A percentile compares a stretch with the other conserved stretches of the same genome.
These are phyloP conservation scores for Cryptocephalus moraei DNA, from an alignment of 2,888 invertebrate genomes.

Conservation along the genomic window DNA sequence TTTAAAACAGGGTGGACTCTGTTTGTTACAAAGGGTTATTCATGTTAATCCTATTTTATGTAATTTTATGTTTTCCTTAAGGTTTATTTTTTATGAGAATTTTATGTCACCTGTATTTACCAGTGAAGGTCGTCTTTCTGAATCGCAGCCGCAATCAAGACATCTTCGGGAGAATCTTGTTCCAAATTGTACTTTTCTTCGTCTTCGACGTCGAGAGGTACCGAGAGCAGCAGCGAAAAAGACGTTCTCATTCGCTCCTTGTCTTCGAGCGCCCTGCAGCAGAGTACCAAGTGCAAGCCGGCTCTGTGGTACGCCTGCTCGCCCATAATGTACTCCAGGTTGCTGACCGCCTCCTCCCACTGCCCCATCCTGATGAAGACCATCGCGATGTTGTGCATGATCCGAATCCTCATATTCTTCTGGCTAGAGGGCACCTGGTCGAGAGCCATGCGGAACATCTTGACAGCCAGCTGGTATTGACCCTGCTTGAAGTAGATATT, in stretches of 20 bases:
- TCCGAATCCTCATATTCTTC: slow-evolving; percentile 74
- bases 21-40: too few relatives aligned
- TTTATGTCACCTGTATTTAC: too few relatives aligned
- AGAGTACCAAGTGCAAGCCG: slow-evolving; percentile 82
- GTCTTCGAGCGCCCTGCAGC: slow-evolving; percentile 83
- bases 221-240: slow-evolving; percentile 81
- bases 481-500: slow-evolving; percentile 95
- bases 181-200: slow-evolving; percentile 57
- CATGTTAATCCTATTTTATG: too few relatives aligned
- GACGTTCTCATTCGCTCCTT: slow-evolving; percentile 87
- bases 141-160: slow-evolving; percentile 49
- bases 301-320: slow-evolving; percentile 69
- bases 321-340: slow-evolving; percentile 96
- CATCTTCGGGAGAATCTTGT: slow-evolving; percentile 37
- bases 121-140: slow-evolving; percentile 58
- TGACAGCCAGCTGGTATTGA: slow-evolving; percentile 87
- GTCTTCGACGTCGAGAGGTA: slow-evolving; percentile 74
- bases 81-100: too few relatives aligned
- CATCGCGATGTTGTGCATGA: slow-evolving; percentile 96
- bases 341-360: slow-evolving; percentile 90
- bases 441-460: slow-evolving; percentile 96
- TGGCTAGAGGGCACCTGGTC: slow-evolving; percentile 93
- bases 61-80: too few relatives aligned
- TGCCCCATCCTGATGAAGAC: slow-evolving; percentile 93
- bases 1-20: too few relatives aligned